Evolutionary conservation across 1,140 invertebrate species (phyloP).

Genomic region (Samia ricini): DNA sequence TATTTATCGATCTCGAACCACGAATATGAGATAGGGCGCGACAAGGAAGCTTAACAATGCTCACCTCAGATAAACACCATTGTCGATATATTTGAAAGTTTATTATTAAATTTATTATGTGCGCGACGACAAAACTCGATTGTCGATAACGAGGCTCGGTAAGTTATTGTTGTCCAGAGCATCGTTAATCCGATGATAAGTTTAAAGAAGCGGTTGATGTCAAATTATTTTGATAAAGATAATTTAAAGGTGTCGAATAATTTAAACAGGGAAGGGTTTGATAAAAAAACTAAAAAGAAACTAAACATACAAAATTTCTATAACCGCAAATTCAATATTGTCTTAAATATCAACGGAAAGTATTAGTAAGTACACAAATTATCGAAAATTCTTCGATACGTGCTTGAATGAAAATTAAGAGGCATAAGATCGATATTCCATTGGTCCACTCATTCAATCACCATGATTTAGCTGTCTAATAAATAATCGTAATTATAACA

Average conservation of each 20-base stretch:
- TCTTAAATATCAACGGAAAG: too few relatives aligned
- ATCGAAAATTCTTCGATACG: too few relatives aligned
- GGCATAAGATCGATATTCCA: too few relatives aligned
- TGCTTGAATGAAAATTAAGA: too few relatives aligned
- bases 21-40: conserved; percentile 45
- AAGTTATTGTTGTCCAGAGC: conserved; percentile 1
- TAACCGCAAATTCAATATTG: too few relatives aligned
- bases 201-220: not conserved
- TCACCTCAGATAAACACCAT: conserved; percentile 24
- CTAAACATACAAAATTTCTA: too few relatives aligned
- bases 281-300: too few relatives aligned
- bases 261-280: not conserved
- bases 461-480: too few relatives aligned
- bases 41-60: conserved; percentile 48
- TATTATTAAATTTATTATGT: conserved; percentile 24
- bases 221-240: not conserved
- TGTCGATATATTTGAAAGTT: conserved; percentile 27
- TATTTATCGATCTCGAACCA: conserved; percentile 38
- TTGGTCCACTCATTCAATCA: too few relatives aligned
- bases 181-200: conserved; percentile 1
- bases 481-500: not conserved
- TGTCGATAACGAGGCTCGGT: conserved; percentile 14
- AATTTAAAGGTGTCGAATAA: not conserved
- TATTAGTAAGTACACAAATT: too few relatives aligned
- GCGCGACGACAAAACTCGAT: conserved; percentile 22